phyloP scores from a whole-genome alignment of 2,888 invertebrate species.

The Himalopsyche anomala region DNA sequence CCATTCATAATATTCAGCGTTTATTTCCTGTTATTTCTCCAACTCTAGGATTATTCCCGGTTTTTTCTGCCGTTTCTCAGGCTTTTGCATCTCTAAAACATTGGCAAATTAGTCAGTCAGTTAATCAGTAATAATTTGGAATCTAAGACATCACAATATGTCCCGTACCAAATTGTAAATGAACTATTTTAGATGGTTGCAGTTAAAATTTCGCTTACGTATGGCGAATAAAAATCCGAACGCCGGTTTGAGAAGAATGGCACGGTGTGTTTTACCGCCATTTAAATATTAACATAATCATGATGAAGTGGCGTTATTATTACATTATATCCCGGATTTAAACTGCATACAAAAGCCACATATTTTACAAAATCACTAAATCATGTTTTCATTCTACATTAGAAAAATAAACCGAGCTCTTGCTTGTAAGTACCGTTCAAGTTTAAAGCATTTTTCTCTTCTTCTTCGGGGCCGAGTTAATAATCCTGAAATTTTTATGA shows the following conservation, averaged over 20 bases:
- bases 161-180: no score
- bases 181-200: neutral
- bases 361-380: slow-evolving; percentile 7
- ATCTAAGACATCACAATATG: no score
- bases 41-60: no score
- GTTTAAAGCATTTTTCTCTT: no score
- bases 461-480: no score
- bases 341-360: slow-evolving; percentile 1
- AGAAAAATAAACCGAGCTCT: neutral
- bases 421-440: neutral
- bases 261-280: neutral
- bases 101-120: no score
- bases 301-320: slow-evolving; percentile 24
- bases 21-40: no score
- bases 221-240: neutral
- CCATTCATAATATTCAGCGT: no score
- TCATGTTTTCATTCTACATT: neutral
- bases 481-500: no score
- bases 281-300: slow-evolving; percentile 38
- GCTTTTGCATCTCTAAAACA: no score
- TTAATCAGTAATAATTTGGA: no score
- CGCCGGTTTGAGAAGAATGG: neutral
- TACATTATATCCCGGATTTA: slow-evolving; percentile 4
- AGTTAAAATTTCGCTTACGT: neutral
- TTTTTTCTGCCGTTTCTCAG: no score